Conservation (phyloP, 2,888 invertebrate genomes). For the Agelastica alni region DNA sequence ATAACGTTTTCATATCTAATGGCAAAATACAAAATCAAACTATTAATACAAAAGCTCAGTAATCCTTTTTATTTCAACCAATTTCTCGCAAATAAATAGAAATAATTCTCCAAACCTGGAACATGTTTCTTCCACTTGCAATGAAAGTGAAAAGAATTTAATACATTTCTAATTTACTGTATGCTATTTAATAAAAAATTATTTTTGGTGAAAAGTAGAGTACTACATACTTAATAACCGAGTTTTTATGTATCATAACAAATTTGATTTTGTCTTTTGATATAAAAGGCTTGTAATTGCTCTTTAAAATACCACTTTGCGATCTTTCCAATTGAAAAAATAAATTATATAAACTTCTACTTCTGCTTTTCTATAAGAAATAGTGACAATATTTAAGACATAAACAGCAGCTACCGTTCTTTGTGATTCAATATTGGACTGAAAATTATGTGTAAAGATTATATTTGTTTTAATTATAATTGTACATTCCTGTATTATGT, state of each 20-base stretch:
- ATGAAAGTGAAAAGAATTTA: neutral
- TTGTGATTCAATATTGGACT: constrained; percentile 36
- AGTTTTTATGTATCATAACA: too few relatives aligned
- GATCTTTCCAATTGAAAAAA: neutral
- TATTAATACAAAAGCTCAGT: too few relatives aligned
- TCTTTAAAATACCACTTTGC: constrained; percentile 9
- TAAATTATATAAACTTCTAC: constrained; percentile 15
- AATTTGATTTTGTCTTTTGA: constrained; percentile 7
- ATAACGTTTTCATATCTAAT: constrained; percentile 11
- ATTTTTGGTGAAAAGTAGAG: too few relatives aligned
- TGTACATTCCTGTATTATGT: constrained; percentile 38
- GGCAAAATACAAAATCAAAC: constrained; percentile 1
- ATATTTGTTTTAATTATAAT: constrained; percentile 30
- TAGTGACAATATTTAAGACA: constrained; percentile 22
- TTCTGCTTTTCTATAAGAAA: constrained; percentile 19
- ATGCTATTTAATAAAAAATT: too few relatives aligned
- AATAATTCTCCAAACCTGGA: too few relatives aligned
- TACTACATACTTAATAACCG: too few relatives aligned
- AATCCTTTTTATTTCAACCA: too few relatives aligned
- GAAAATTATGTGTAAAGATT: constrained; percentile 35
- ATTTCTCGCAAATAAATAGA: too few relatives aligned
- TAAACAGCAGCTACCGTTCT: constrained; percentile 26
- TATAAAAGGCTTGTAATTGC: constrained; percentile 9
- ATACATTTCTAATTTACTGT: too few relatives aligned
- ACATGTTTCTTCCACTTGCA: too few relatives aligned